Evolutionary conservation across 37 sponge, comb jelly and placozoan species (phyloP), one percentile per base, ranked within the genome.

Genomic region (Halichondria panicea): DNA sequence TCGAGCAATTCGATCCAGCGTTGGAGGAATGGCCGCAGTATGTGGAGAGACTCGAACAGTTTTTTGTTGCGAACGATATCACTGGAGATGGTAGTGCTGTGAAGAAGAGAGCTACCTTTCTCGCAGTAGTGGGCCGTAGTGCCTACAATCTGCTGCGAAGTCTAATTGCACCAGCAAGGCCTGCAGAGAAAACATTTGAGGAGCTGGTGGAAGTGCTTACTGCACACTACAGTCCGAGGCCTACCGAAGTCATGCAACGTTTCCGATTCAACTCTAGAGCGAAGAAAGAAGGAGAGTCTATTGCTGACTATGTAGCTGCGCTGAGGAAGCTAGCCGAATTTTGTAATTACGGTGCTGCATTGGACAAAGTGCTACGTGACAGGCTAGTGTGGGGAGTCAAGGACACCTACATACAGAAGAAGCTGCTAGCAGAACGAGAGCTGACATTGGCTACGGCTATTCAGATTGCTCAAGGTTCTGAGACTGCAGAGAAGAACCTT

Each of bases 291-390:
- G 67, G 55, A 1, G 78, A 84, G 57, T 60, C 66, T 1, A 43
- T 84, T 19, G 77, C 85, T 4, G 39, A 53, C 4, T 84, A 37
- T 33, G 78, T 77, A 4, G 41, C 70, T n/a, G 85, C 63, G 22
- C 56, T 84, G 52, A 24, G 59, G 22, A 32, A 3, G 12, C 24
- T 83, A 35, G 41, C 76, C 0, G 63, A 75, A 25, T 43, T 43
- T 24, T 83, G 84, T 43, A 38, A 83, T 24, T 80, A 53, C 33
- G 67, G 74, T 13, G 66, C 54, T 1, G 2, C 31, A 32, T 57
- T 81, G 4, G 60, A 68, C 0, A 77, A 67, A 24, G 58, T 83
- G 76, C 30, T 83, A 27, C 50, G 76, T 1, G 84, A 83, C 28
- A 31, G 84, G 36, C 62, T 83, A 25, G 50, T 83, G 0, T 83